phyloP scores from a whole-genome alignment of 2,797 vertebrate species.

The Echiichthys vipera region DNA sequence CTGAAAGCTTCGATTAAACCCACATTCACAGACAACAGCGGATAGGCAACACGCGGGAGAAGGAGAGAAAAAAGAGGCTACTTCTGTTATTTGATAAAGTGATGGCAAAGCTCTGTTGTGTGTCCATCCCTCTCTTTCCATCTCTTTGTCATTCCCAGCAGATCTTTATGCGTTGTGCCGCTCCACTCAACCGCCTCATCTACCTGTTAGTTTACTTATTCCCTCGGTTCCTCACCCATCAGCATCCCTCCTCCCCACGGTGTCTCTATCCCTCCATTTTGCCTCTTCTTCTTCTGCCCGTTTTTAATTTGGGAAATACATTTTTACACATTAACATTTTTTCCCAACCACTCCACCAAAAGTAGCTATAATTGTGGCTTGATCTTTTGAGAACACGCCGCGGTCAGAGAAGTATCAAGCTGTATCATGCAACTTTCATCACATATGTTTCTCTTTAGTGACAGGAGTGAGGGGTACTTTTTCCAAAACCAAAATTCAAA shows the following conservation, averaged over 20 bases:
- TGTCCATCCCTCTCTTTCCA: conserved; percentile 43
- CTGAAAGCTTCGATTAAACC: conserved; percentile 69
- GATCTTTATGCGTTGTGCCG: conserved; percentile 39
- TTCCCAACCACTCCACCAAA: neutral
- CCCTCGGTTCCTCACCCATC: conserved; percentile 65
- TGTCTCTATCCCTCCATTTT: conserved; percentile 31
- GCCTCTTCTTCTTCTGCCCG: conserved; percentile 26
- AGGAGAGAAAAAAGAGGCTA: conserved; percentile 7
- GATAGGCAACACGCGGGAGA: conserved; percentile 37
- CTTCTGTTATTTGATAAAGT: conserved; percentile 45
- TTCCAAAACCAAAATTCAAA: conserved; percentile 24
- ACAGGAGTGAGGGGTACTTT: conserved; percentile 18
- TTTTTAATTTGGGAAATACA: neutral
- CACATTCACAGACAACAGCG: conserved; percentile 42
- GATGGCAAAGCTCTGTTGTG: conserved; percentile 32
- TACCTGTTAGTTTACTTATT: conserved; percentile 76
- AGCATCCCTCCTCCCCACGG: conserved; percentile 44
- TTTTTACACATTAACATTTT: neutral
- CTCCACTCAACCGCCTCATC: conserved; percentile 71
- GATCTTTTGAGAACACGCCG: neutral
- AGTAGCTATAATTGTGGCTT: neutral
- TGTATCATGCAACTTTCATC: neutral
- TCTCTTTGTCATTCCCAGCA: conserved; percentile 62
- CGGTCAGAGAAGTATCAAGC: neutral
- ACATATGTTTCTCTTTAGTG: conserved; percentile 33